Percentiles rank a stretch among this genome's conserved stretches.
Evolutionary conservation across 2,797 vertebrate genomes (phyloP).

Genomic region (Cynodonichthys magdalenae): DNA sequence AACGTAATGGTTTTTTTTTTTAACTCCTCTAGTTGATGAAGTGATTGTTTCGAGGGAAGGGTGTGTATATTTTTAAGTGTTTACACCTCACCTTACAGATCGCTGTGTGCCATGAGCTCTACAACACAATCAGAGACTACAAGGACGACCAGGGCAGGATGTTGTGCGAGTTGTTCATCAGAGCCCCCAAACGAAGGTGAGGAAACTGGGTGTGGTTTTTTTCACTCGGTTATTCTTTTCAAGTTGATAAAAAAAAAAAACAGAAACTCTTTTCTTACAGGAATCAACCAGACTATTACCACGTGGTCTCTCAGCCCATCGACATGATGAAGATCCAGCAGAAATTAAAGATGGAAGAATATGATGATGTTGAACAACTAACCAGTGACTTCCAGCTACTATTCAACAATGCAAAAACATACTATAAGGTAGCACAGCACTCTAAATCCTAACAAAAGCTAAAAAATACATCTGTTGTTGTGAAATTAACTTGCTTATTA

Average conservation of each 20-base stretch:
- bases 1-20: conserved; percentile 1
- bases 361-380: conserved; percentile 94
- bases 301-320: conserved; percentile 97
- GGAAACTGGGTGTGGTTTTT: background rate
- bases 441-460: background rate
- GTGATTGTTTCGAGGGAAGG: background rate
- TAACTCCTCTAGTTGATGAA: conserved; percentile 1
- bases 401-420: conserved; percentile 96
- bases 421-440: conserved; percentile 90
- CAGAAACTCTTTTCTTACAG: conserved; percentile 65
- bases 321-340: conserved; percentile 99
- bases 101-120: conserved; percentile 97
- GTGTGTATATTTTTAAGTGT: conserved; percentile 31
- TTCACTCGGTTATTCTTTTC: background rate
- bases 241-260: too few relatives aligned
- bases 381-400: conserved; percentile 95
- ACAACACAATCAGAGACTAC: conserved; percentile 97
- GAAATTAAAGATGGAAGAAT: conserved; percentile 99
- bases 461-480: background rate
- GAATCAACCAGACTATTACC: conserved; percentile 99
- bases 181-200: conserved; percentile 95
- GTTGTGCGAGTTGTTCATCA: conserved; percentile 95
- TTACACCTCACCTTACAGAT: conserved; percentile 81
- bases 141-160: conserved; percentile 97
- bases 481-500: conserved; percentile 4